A percentile compares a stretch with the other conserved stretches of the same genome.
These are phyloP conservation scores for Calypte anna DNA, from an alignment of 2,113 vertebrate genomes.

Conservation along the genomic window DNA sequence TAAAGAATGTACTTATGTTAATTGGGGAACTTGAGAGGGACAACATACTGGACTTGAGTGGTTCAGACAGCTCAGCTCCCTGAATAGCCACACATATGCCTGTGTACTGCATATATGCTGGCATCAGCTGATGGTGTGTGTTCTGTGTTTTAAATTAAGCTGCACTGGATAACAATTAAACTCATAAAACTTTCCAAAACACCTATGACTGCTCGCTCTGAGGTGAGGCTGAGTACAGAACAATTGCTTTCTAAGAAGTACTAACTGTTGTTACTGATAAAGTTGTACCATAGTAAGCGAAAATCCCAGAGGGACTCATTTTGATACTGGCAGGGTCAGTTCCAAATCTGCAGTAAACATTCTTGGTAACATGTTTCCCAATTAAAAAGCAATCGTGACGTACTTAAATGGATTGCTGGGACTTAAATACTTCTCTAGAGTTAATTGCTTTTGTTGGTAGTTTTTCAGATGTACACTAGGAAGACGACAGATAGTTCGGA, in stretches of 20 bases:
- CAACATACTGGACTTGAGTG: background rate
- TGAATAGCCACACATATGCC: fast-evolving
- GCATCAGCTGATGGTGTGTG: fast-evolving
- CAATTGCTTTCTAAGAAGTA: background rate
- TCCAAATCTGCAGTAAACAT: background rate
- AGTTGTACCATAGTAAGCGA: background rate
- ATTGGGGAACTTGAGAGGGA: background rate
- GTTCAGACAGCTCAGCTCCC: background rate
- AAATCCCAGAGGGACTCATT: background rate
- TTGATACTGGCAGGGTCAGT: background rate
- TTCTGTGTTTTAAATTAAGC: background rate
- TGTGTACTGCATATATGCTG: fast-evolving
- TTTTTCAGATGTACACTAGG: background rate
- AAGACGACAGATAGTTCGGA: background rate
- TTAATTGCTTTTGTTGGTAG: conserved; percentile 18
- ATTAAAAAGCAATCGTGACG: conserved; percentile 9
- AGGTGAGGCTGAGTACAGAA: background rate
- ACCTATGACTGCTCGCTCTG: background rate
- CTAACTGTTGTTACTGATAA: background rate
- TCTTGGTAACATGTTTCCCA: background rate
- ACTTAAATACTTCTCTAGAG: conserved; percentile 13
- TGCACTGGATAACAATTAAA: background rate
- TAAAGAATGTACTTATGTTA: background rate
- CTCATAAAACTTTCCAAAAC: background rate
- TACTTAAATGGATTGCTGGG: background rate